Evolutionary conservation across 2,888 invertebrate genomes (phyloP), one percentile per base, ranked within the genome.

Genomic region (Cotesia congregata): DNA sequence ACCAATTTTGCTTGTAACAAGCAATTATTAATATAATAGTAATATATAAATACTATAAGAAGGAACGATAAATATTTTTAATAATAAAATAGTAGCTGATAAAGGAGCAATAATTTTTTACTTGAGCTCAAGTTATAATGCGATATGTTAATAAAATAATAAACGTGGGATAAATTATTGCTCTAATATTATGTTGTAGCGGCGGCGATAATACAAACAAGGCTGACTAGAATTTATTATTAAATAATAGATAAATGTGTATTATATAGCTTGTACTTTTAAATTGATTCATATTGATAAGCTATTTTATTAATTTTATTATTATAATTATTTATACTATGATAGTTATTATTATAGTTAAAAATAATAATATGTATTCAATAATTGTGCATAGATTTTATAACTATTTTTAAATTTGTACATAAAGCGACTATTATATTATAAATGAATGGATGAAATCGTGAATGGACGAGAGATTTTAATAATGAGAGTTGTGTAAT

Each of bases 221-320:
- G 89, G 89, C 89, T 89, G 89, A 89, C 85, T 89, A 89, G 89
- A 50, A 85, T 87, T 89, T 85, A 86, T 86, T 84, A 83, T 81
- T 82, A 83, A 74, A 78, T 67, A 73, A 65, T 41, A 15, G 64
- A n/a, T 30, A 67, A 67, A 67, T 40, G 17, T 67, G 60, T 72
- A 72, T 76, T 65, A 17, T 76, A 67, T 72, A 41, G 20, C 65
- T 30, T 65, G 65, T 65, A 65, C 7, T 65, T 12, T 67, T 40
- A 38, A 20, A 50, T 50, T 50, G 50, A 50, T 30, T 65, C 15
- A 71, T 41, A 70, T 61, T 60, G 9, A 65, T 59, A 41, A 9
- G 39, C 39, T 20, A 62, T 64, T 64, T 62, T 72, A 39, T 39
- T 64, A 40, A 41, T 72, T 5, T 17, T 12, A 50, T 41, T 50